Evolutionary conservation across 2,888 invertebrate species (phyloP), one percentile per base, ranked within the genome.

Genomic region (Rotaria magnacalcarata): DNA sequence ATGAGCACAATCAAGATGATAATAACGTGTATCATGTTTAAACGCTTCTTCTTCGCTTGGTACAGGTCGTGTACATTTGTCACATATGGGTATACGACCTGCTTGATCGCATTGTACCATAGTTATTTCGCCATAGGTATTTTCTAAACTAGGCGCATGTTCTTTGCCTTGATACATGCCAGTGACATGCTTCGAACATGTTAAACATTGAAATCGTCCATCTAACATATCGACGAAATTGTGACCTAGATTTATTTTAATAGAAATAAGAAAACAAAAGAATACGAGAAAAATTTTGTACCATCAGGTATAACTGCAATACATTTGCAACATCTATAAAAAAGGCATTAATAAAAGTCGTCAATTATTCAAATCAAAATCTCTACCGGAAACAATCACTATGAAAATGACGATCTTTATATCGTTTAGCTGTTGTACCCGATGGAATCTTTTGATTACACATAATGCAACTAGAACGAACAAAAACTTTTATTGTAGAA

Each of bases 211-310:
- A 84, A 24, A 84, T 16, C 54, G 56, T 52, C 84, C 84, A 56
- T 84, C 47, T 27, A 84, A 54, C 52, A 84, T 52, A 84, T 84
- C 84, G 14, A 84, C 84, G 16, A 84, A 84, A 56, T 84, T 84
- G 21, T 80, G 80, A 80, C 80, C 80, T 80, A 80, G 10, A 80
- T 11, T 60, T 14, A 14, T 27, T 27, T 27, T 14, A 27, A n/a
- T n/a, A n/a, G 0, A 27, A 14, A 27, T 4, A 11, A 27, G 27
- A 60, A 14, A n/a, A 60, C 11, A 60, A 47, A 47, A 52, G 11
- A 52, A 52, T 52, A 52, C 11, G 0, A 8, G 7, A 67, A 34
- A n/a, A 67, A 7, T 56, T 1, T 34, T 34, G 34, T 84, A 84
- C 56, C 56, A 56, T 84, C 84, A 8, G 84, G 84, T 54, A 84